Evolutionary conservation across 2,113 vertebrate species (phyloP).

Genomic region (Glaucomys volans): DNA sequence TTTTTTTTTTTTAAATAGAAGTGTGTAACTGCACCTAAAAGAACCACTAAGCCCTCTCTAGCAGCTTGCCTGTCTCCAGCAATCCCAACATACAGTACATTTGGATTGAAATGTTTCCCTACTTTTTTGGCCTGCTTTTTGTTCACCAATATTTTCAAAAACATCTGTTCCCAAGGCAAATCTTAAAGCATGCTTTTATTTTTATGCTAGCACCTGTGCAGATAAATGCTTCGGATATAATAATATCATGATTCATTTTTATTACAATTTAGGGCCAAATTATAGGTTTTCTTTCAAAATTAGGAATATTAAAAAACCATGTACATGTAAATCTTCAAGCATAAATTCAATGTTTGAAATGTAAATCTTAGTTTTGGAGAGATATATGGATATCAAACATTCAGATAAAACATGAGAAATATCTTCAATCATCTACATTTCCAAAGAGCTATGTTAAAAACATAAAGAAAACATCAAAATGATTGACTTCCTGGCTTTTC

Average conservation of each 20-base stretch:
- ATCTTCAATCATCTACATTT: not conserved
- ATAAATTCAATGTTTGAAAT: conserved; percentile 33
- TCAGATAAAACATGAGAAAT: conserved; percentile 55
- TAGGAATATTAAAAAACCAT: conserved; percentile 49
- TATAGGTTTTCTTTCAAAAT: not conserved
- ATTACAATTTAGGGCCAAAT: conserved; percentile 54
- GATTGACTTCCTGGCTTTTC: conserved; percentile 10
- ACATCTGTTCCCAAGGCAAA: conserved; percentile 53
- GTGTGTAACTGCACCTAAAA: not conserved
- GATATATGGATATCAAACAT: not conserved
- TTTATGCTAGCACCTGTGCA: conserved; percentile 55
- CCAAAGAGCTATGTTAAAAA: conserved; percentile 31
- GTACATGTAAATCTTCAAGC: not conserved
- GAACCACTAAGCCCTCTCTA: not conserved
- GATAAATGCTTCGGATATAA: conserved; percentile 60
- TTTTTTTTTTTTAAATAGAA: not conserved
- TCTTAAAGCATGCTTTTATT: conserved; percentile 25
- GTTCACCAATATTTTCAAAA: conserved; percentile 58
- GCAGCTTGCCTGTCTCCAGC: not conserved
- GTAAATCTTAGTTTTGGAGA: conserved; percentile 42
- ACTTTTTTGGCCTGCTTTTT: conserved; percentile 32
- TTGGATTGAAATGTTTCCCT: not conserved
- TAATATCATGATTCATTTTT: conserved; percentile 50
- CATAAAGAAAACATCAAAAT: conserved; percentile 44
- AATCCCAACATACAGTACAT: not conserved